Conservation (phyloP, 92 coral and sea anemone species). For the Isaurus tuberculatus region DNA sequence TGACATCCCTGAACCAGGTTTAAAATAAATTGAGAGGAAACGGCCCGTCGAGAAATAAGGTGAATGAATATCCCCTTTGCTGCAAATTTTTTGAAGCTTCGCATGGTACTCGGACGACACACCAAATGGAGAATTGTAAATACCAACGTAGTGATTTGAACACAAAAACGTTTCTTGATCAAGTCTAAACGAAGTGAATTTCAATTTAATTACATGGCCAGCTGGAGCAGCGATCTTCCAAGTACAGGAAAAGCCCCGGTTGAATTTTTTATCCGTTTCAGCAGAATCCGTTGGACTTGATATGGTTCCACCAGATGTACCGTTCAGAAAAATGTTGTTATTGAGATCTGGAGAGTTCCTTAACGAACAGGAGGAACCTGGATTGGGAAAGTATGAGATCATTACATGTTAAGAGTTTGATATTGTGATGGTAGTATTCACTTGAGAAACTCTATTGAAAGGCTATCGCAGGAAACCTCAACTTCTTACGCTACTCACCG, state of each 20-base stretch:
- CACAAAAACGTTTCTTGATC: neutral
- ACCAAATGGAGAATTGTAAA: conserved; percentile 31
- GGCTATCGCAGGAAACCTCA: too few relatives aligned
- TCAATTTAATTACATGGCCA: conserved; percentile 11
- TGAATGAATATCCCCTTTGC: neutral
- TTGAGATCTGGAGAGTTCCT: conserved; percentile 37
- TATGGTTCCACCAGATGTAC: conserved; percentile 18
- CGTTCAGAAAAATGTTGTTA: conserved; percentile 16
- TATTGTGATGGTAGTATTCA: neutral
- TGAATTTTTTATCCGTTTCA: neutral
- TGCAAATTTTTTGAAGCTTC: neutral
- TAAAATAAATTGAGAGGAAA: conserved; percentile 4
- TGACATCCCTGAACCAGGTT: neutral
- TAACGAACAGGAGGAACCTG: conserved; percentile 23
- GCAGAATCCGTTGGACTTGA: neutral
- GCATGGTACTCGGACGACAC: neutral
- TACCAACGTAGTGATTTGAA: neutral
- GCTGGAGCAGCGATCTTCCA: conserved; percentile 36
- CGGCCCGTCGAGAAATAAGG: conserved; percentile 16
- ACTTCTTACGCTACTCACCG: too few relatives aligned
- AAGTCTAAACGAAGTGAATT: neutral
- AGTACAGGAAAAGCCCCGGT: neutral
- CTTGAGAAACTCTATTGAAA: neutral
- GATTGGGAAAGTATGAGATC: neutral
- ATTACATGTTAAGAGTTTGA: neutral